These are phyloP conservation scores for Athrips mouffetella DNA, from an alignment of 2,888 invertebrate genomes.

Conservation along the genomic window DNA sequence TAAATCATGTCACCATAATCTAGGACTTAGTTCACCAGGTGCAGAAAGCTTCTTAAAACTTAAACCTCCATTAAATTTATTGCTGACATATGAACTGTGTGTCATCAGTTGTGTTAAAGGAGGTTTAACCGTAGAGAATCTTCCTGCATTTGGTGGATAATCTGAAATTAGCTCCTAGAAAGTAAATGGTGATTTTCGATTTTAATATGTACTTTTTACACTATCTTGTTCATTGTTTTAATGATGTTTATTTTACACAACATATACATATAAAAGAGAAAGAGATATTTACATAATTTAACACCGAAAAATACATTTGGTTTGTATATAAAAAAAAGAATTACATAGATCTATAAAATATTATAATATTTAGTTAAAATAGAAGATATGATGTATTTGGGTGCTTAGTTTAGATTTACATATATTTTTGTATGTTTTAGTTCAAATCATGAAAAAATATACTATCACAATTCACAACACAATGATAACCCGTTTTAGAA, in stretches of 20 bases:
- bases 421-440: neutral
- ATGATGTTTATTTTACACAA: neutral
- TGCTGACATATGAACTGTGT: too few relatives aligned
- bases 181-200: too few relatives aligned
- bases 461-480: too few relatives aligned
- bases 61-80: too few relatives aligned
- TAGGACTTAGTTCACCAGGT: neutral
- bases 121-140: too few relatives aligned
- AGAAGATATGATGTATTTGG: neutral
- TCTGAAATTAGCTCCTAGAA: too few relatives aligned
- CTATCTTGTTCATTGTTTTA: neutral
- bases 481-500: too few relatives aligned
- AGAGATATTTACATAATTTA: slow-evolving; percentile 1
- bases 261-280: neutral
- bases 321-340: neutral
- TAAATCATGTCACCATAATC: slow-evolving; percentile 1
- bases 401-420: slow-evolving; percentile 6
- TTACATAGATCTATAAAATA: neutral
- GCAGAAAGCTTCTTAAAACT: too few relatives aligned
- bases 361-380: neutral
- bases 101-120: too few relatives aligned
- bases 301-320: neutral
- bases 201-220: neutral
- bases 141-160: too few relatives aligned
- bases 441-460: neutral